phyloP scores from a whole-genome alignment of 2,797 vertebrate genomes.

The Catharus ustulatus region DNA sequence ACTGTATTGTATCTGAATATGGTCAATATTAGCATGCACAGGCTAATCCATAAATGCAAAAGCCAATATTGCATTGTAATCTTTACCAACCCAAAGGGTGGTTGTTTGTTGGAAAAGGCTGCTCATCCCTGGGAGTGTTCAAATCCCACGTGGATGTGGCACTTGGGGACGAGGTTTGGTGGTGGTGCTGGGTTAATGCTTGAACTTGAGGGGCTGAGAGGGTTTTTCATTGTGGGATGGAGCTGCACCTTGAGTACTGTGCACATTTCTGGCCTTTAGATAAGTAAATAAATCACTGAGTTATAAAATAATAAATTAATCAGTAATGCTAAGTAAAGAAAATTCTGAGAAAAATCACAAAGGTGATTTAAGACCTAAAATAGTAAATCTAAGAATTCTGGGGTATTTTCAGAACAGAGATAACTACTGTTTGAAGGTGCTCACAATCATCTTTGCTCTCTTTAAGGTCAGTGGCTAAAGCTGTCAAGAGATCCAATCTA shows the following conservation, averaged over 20 bases:
- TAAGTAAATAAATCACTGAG: neutral
- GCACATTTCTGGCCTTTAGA: neutral
- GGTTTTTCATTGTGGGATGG: neutral
- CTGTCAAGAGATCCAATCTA: neutral
- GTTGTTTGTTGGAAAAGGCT: rapidly evolving
- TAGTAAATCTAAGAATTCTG: neutral
- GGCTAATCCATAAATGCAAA: no score
- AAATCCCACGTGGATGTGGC: neutral
- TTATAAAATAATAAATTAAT: neutral
- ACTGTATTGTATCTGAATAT: no score
- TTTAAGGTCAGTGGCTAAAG: neutral
- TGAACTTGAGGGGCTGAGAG: no score
- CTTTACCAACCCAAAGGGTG: neutral
- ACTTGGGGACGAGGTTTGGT: neutral
- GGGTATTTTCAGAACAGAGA: neutral
- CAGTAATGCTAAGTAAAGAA: neutral
- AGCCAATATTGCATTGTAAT: no score
- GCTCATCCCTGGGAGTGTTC: neutral
- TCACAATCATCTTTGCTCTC: neutral
- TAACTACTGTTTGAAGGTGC: neutral
- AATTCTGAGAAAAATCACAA: neutral
- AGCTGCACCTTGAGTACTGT: neutral
- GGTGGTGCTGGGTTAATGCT: neutral
- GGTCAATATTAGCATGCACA: no score
- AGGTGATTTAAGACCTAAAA: neutral